Percentiles rank a stretch among this genome's conserved stretches.
phyloP scores from a whole-genome alignment of 2,888 invertebrate species.

The Cryptocephalus primarius region DNA sequence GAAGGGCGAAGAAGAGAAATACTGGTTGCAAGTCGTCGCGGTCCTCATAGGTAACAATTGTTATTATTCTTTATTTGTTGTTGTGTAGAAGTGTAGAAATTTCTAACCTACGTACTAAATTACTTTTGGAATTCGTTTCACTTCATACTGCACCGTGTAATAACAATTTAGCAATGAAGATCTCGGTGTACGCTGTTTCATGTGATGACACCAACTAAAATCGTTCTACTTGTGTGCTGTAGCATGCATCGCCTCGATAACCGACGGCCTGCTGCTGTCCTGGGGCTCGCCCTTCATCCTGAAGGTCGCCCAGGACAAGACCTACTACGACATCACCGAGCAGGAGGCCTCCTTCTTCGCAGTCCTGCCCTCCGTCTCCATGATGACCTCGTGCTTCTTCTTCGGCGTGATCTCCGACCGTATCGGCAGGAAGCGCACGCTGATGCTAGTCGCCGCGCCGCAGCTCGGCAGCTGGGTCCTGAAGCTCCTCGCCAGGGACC shows the following conservation, averaged over 20 bases:
- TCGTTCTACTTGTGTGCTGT: slow-evolving; percentile 4
- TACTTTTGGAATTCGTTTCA: no score
- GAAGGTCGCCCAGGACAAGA: slow-evolving; percentile 23
- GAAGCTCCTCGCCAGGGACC: slow-evolving; percentile 16
- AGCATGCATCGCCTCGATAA: slow-evolving; percentile 18
- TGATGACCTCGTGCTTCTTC: slow-evolving; percentile 18
- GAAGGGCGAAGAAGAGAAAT: no score
- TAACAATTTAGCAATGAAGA: no score
- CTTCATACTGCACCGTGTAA: no score
- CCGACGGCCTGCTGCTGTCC: slow-evolving; percentile 18
- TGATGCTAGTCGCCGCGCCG: slow-evolving; percentile 22
- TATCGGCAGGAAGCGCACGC: slow-evolving; percentile 24
- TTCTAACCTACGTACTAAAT: no score
- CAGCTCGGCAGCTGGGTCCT: slow-evolving; percentile 20
- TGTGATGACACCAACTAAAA: no score
- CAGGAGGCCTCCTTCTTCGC: slow-evolving; percentile 30
- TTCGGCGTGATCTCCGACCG: slow-evolving; percentile 21
- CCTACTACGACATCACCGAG: slow-evolving; percentile 24
- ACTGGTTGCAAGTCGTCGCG: no score
- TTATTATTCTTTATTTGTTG: no score
- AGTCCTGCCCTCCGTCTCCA: slow-evolving; percentile 25
- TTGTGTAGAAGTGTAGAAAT: no score
- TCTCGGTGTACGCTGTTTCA: no score
- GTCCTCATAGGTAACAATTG: no score
- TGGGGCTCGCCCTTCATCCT: slow-evolving; percentile 32